phyloP scores from a whole-genome alignment of 2,888 invertebrate species.

The Netelia fuscicornis region DNA sequence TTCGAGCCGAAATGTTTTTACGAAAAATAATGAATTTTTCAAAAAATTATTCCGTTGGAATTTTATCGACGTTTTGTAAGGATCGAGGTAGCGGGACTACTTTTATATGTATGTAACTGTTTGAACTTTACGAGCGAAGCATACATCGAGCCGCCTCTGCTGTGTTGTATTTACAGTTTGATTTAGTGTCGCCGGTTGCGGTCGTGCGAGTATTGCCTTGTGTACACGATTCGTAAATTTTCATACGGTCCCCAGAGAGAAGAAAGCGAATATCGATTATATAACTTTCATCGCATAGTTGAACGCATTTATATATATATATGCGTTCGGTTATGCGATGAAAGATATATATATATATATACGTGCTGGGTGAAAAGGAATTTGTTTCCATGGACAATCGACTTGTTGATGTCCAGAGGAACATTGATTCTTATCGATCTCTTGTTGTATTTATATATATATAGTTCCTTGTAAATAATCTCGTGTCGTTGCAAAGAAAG shows the following conservation, averaged over 20 bases:
- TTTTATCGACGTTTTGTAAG: too few relatives aligned
- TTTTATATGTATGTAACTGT: not conserved
- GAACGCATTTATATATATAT: not conserved
- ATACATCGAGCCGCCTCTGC: too few relatives aligned
- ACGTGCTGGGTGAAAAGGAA: not conserved
- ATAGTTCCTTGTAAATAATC: not conserved
- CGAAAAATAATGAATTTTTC: too few relatives aligned
- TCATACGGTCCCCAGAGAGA: not conserved
- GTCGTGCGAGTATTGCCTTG: not conserved
- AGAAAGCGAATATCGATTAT: conserved; percentile 1
- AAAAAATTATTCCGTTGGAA: too few relatives aligned
- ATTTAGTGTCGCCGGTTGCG: not conserved
- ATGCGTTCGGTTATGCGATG: too few relatives aligned
- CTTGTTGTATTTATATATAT: not conserved
- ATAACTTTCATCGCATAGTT: conserved; percentile 20
- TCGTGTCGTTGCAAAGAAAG: not conserved
- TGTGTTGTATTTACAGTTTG: conserved; percentile 8
- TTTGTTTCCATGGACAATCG: not conserved
- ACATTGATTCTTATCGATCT: not conserved
- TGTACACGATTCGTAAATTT: conserved; percentile 1
- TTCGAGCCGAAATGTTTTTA: too few relatives aligned
- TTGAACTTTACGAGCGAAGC: too few relatives aligned
- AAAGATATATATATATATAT: too few relatives aligned
- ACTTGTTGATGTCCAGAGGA: not conserved
- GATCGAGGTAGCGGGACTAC: too few relatives aligned